phyloP scores from a whole-genome alignment of 2,113 vertebrate genomes.

The Edolisoma coerulescens region DNA sequence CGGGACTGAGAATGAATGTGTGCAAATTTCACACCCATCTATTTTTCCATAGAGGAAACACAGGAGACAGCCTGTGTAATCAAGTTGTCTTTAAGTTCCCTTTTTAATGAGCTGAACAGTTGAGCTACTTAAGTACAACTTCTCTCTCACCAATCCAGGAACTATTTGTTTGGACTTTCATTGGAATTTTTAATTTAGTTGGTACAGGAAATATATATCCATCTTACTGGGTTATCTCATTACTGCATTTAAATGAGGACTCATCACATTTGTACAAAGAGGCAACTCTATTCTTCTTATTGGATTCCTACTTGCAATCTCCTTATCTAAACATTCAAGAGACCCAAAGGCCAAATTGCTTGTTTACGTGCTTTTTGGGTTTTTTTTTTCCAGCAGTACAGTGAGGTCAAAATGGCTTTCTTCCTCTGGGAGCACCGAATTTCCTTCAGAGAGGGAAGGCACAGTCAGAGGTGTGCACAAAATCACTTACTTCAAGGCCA shows the following conservation, averaged over 20 bases:
- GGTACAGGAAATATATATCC: not conserved
- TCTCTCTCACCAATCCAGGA: not conserved
- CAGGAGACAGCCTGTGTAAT: too few relatives aligned
- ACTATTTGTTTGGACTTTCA: not conserved
- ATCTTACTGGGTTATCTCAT: not conserved
- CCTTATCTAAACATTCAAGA: not conserved
- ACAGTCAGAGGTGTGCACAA: not conserved
- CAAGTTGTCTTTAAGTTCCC: not conserved
- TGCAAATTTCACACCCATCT: not conserved
- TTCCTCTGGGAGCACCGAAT: not conserved
- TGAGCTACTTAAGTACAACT: not conserved
- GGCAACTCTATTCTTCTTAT: not conserved
- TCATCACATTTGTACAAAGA: not conserved
- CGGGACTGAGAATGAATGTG: not conserved
- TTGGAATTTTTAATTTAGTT: not conserved
- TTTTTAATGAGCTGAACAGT: not conserved
- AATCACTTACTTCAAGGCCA: not conserved
- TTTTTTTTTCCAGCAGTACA: not conserved
- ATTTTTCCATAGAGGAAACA: not conserved
- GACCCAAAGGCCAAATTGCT: not conserved
- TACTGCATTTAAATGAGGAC: not conserved
- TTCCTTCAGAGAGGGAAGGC: not conserved
- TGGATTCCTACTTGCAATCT: not conserved
- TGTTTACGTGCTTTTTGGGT: rapidly evolving
- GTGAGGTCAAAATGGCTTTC: not conserved